phyloP scores from a whole-genome alignment of 2,113 vertebrate species.

The Phalacrocorax aristotelis region DNA sequence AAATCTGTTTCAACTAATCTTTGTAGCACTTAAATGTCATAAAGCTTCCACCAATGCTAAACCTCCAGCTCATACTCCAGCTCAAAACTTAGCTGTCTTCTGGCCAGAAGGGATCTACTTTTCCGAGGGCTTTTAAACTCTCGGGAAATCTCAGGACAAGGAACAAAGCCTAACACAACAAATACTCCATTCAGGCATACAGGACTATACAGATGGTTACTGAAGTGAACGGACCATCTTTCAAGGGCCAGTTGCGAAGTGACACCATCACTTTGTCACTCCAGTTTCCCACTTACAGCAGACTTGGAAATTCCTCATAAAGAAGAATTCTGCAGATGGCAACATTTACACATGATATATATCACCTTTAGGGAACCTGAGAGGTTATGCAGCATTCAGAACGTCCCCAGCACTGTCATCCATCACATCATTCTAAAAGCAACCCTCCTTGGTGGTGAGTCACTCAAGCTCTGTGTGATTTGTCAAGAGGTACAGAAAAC shows the following conservation, averaged over 20 bases:
- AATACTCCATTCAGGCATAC: neutral
- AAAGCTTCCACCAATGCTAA: neutral
- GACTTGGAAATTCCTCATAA: neutral
- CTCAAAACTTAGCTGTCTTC: neutral
- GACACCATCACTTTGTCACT: constrained; percentile 62
- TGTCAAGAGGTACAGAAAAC: neutral
- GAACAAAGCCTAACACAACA: neutral
- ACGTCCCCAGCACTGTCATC: neutral
- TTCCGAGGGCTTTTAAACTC: neutral
- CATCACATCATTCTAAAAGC: neutral
- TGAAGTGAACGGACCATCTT: neutral
- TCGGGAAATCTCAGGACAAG: neutral
- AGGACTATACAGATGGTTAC: constrained; percentile 39
- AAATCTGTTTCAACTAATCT: neutral
- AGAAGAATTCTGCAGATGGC: constrained; percentile 46
- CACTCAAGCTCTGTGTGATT: neutral
- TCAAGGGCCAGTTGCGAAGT: constrained; percentile 59
- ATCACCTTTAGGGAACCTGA: constrained; percentile 15
- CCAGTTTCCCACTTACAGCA: constrained; percentile 14
- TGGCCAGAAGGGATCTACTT: neutral
- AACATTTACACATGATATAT: neutral
- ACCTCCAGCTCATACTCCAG: neutral
- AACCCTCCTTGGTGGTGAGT: fast-evolving
- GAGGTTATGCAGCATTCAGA: neutral
- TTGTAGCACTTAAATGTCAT: neutral